Evolutionary conservation across 2,888 invertebrate genomes (phyloP).

Genomic region (Xanthia icteritia): DNA sequence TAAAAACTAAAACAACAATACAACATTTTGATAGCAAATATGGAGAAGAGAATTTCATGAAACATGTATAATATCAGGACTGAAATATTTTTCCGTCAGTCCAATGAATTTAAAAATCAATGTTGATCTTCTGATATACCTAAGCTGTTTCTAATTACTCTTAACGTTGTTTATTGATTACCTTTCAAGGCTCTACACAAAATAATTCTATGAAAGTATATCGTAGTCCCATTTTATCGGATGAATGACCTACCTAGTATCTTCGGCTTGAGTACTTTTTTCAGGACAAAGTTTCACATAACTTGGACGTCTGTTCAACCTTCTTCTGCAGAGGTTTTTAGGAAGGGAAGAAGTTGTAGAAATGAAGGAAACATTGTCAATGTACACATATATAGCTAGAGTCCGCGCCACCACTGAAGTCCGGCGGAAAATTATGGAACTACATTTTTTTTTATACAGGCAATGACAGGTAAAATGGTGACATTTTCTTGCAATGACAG

Average conservation of each 20-base stretch:
- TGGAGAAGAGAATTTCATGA: no score
- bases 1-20: constrained; percentile 12
- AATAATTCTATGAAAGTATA: neutral
- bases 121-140: neutral
- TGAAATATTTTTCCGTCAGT: neutral
- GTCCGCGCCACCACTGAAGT: no score
- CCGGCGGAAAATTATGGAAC: no score
- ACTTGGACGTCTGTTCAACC: constrained; percentile 11
- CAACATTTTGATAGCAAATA: neutral
- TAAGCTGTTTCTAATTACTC: neutral
- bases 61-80: no score
- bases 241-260: constrained; percentile 24
- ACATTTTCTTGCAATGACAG: no score
- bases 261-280: constrained; percentile 21
- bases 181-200: neutral
- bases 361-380: neutral
- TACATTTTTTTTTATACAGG: no score
- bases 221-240: neutral
- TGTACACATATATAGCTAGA: neutral
- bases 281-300: constrained; percentile 13
- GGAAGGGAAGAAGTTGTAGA: neutral
- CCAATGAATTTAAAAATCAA: neutral
- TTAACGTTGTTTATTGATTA: neutral
- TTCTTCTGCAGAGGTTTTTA: constrained; percentile 5
- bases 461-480: no score